These are phyloP conservation scores for Patella depressa DNA, from an alignment of 2,888 invertebrate genomes.

Conservation along the genomic window DNA sequence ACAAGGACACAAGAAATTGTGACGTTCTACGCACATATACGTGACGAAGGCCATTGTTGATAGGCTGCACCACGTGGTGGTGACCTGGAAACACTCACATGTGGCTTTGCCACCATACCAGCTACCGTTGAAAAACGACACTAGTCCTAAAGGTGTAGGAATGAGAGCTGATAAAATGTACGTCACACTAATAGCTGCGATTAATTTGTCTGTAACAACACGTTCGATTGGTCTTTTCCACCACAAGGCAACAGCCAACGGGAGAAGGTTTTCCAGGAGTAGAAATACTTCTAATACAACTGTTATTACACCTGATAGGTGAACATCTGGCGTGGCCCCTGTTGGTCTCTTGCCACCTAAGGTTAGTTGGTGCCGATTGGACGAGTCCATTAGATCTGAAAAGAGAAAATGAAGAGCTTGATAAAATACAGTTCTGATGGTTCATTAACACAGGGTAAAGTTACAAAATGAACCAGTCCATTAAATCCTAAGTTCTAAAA, in stretches of 20 bases:
- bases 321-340: constrained; percentile 18
- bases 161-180: constrained; percentile 56
- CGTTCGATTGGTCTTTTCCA: constrained; percentile 45
- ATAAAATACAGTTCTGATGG: neutral
- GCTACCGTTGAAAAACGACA: constrained; percentile 50
- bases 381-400: neutral
- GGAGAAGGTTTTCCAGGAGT: constrained; percentile 53
- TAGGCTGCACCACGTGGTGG: constrained; percentile 50
- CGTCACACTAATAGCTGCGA: constrained; percentile 51
- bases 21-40: constrained; percentile 51
- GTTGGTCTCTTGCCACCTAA: neutral
- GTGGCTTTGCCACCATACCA: constrained; percentile 58
- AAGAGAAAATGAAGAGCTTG: neutral
- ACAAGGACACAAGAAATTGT: constrained; percentile 30
- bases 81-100: constrained; percentile 57
- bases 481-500: too few relatives aligned
- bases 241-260: constrained; percentile 44
- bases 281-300: constrained; percentile 49
- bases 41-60: constrained; percentile 50
- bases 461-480: too few relatives aligned
- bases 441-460: too few relatives aligned
- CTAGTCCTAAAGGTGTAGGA: constrained; percentile 54
- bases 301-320: constrained; percentile 50
- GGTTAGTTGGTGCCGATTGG: neutral
- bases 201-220: constrained; percentile 50